Conservation (phyloP, 2,888 invertebrate species). For the Poecilus cupreus region DNA sequence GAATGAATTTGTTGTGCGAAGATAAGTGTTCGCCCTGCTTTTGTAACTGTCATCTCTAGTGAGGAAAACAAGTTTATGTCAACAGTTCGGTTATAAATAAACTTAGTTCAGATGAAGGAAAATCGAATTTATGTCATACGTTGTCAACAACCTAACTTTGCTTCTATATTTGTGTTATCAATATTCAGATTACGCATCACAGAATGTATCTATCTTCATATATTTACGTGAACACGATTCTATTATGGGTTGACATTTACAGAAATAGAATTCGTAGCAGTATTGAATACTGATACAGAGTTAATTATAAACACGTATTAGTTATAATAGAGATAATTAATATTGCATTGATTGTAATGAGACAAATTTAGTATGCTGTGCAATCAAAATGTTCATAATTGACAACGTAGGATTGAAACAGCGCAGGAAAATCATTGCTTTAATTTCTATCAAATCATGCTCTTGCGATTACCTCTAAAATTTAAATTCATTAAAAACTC, state of each 20-base stretch:
- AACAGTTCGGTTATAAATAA: constrained; percentile 1
- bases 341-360: not conserved
- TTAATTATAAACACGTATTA: not conserved
- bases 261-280: not conserved
- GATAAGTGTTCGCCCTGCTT: not conserved
- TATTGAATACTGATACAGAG: not conserved
- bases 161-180: not conserved
- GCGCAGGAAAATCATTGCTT: not conserved
- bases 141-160: constrained; percentile 9
- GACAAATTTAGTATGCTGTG: not conserved
- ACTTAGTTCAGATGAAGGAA: constrained; percentile 20
- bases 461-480: not conserved
- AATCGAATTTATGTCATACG: constrained; percentile 9
- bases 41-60: not conserved
- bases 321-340: not conserved
- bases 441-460: constrained; percentile 8
- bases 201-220: not conserved
- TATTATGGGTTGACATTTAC: not conserved
- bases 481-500: not conserved
- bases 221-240: not conserved
- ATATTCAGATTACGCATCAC: not conserved
- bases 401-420: not conserved
- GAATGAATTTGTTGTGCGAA: constrained; percentile 6
- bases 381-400: not conserved
- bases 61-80: constrained; percentile 16